A percentile compares a stretch with the other conserved stretches of the same genome.
These are phyloP conservation scores for Napeogenes sylphis DNA, from an alignment of 2,888 invertebrate genomes.

Conservation along the genomic window DNA sequence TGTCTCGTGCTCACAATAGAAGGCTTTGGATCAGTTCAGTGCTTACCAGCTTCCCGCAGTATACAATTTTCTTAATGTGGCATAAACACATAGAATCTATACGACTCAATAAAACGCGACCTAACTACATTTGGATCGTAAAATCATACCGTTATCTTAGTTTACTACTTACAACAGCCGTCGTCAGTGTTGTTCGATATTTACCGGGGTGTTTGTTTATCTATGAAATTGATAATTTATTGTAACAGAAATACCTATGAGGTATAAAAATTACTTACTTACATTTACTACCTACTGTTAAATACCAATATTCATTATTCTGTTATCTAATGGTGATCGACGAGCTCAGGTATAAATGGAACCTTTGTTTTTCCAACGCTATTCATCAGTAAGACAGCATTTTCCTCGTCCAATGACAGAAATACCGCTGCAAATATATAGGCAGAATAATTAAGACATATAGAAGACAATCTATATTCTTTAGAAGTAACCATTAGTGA, in stretches of 20 bases:
- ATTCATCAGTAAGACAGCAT: too few relatives aligned
- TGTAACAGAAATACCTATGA: slow-evolving; percentile 1
- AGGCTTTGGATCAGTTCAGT: slow-evolving; percentile 48
- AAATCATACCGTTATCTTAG: slow-evolving; percentile 51
- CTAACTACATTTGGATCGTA: slow-evolving; percentile 51
- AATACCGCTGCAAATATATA: too few relatives aligned
- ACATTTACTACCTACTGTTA: too few relatives aligned
- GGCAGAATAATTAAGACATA: too few relatives aligned
- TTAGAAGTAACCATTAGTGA: too few relatives aligned
- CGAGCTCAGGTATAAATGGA: too few relatives aligned
- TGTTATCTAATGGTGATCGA: too few relatives aligned
- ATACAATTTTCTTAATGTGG: slow-evolving; percentile 42
- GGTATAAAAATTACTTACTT: too few relatives aligned
- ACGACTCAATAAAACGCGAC: slow-evolving; percentile 53
- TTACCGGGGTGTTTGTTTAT: slow-evolving; percentile 24
- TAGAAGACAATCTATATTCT: too few relatives aligned
- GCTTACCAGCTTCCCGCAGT: slow-evolving; percentile 39
- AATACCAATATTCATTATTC: too few relatives aligned
- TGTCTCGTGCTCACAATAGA: slow-evolving; percentile 65
- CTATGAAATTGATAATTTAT: slow-evolving; percentile 19
- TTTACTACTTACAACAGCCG: slow-evolving; percentile 49
- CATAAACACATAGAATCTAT: slow-evolving; percentile 47
- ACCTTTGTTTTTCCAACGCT: too few relatives aligned
- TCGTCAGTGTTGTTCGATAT: slow-evolving; percentile 29
- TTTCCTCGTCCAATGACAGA: too few relatives aligned